These are phyloP conservation scores for Hylia prasina DNA, from an alignment of 2,113 vertebrate species.

Conservation along the genomic window DNA sequence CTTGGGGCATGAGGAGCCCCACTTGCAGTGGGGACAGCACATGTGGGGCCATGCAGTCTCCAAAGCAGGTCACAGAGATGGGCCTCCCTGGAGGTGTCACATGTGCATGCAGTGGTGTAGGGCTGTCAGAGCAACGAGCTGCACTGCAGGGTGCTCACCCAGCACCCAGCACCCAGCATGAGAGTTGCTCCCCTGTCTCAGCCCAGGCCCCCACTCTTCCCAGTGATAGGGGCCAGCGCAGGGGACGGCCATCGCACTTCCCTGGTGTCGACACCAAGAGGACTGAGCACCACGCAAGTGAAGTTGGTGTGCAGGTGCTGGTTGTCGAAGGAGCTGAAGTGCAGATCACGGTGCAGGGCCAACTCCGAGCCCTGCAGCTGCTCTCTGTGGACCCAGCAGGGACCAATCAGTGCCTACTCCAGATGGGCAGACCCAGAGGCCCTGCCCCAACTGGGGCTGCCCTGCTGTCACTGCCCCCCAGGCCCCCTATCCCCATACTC, in stretches of 20 bases:
- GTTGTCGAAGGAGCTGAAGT: background rate
- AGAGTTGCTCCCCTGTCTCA: background rate
- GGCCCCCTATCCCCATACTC: background rate
- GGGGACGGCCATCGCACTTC: background rate
- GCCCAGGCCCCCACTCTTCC: background rate
- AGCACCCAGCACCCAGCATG: background rate
- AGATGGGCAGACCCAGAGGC: background rate
- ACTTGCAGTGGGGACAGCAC: background rate
- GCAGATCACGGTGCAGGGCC: background rate
- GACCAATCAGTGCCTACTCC: fast-evolving
- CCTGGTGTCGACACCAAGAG: background rate
- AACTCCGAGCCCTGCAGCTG: background rate
- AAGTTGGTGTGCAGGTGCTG: background rate
- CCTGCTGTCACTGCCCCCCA: fast-evolving
- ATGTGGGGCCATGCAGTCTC: background rate
- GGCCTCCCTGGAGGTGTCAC: background rate
- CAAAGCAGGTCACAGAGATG: fast-evolving
- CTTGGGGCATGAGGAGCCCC: background rate
- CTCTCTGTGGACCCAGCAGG: background rate
- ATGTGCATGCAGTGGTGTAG: fast-evolving
- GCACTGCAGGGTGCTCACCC: fast-evolving
- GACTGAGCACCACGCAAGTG: constrained; percentile 35
- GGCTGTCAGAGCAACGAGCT: background rate
- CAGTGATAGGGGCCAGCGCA: background rate
- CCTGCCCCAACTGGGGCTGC: background rate